These are phyloP conservation scores for Bombus difficillimus DNA, from an alignment of 1,140 invertebrate genomes.

Conservation along the genomic window DNA sequence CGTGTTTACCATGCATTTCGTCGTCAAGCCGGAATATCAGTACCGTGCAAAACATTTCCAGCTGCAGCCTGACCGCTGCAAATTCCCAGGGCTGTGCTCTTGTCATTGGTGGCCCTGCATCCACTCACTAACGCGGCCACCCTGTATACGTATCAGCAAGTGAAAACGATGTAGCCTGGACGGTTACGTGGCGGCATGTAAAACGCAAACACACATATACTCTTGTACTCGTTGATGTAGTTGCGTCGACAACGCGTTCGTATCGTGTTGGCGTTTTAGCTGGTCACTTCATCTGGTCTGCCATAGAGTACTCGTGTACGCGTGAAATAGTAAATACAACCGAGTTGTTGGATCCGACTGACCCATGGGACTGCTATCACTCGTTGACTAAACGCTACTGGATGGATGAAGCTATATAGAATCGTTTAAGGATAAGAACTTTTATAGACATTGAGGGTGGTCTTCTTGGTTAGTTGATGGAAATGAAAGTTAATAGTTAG, in stretches of 20 bases:
- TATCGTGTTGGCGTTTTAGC: constrained; percentile 25
- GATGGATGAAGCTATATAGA: not conserved
- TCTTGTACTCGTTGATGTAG: not conserved
- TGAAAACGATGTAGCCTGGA: constrained; percentile 19
- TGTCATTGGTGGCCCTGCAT: constrained; percentile 27
- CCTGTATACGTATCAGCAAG: constrained; percentile 9
- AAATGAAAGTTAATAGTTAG: not conserved
- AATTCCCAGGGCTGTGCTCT: constrained; percentile 58
- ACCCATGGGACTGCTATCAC: constrained; percentile 52
- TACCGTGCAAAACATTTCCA: constrained; percentile 62
- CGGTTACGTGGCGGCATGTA: constrained; percentile 30
- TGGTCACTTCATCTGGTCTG: constrained; percentile 14
- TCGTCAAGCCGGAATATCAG: constrained; percentile 53
- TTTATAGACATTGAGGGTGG: not conserved
- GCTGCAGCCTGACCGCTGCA: constrained; percentile 54
- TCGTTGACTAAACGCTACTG: constrained; percentile 10
- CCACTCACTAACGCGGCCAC: not conserved
- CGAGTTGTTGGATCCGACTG: constrained; percentile 57
- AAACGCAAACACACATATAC: constrained; percentile 36
- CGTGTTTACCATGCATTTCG: constrained; percentile 49
- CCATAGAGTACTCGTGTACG: constrained; percentile 58
- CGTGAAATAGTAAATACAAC: constrained; percentile 73
- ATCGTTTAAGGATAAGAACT: constrained; percentile 12
- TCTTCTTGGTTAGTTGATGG: not conserved
- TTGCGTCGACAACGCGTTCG: constrained; percentile 34